Base-by-base conservation (phyloP, 2,113 vertebrate species). In the Maccullochella peelii region DNA sequence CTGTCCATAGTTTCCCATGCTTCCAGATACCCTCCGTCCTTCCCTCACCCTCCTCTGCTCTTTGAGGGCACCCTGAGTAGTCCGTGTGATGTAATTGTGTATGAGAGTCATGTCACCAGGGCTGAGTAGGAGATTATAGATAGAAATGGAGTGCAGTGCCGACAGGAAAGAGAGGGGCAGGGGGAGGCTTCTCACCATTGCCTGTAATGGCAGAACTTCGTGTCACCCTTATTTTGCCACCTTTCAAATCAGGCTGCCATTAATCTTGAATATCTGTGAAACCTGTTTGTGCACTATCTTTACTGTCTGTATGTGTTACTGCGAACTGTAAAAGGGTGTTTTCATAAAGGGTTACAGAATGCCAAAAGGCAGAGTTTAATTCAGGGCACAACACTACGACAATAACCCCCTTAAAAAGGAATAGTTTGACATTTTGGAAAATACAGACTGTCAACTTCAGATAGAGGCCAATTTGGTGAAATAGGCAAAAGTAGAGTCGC, bases 41-140 rank as follows among this genome's bases (percentile, higher is more conserved):
- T 5, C 36, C 80, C 30, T 63, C 72, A 18, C n/a, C 44, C 59
- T 44, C 66, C 33, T 59, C 54, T 40, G 36, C 61, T 67, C 55
- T 66, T 20, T 66, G 78, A 74, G 71, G 80, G 57, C 71, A 30
- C 49, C 80, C 77, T 58, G 49, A 49, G 73, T 71, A 55, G 52
- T 81, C 54, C 42, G 66, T 77, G 85, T 86, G 84, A 88, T 83
- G 78, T 88, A 85, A 85, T 88, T 61, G 42, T 77, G 70, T 63
- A 67, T 77, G 72, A 85, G 81, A 82, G 84, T 77, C 78, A 52
- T 85, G 89, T 86, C 86, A 78, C 66, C 15, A 10, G 25, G 30
- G 73, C 77, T 79, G 80, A 78, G 86, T 62, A 47, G 72, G 59
- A 81, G 88, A 88, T 83, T 79, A 71, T 66, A 73, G 82, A 87